Base-by-base conservation (phyloP, 2,797 vertebrate species). In the Gallinago solitaria region DNA sequence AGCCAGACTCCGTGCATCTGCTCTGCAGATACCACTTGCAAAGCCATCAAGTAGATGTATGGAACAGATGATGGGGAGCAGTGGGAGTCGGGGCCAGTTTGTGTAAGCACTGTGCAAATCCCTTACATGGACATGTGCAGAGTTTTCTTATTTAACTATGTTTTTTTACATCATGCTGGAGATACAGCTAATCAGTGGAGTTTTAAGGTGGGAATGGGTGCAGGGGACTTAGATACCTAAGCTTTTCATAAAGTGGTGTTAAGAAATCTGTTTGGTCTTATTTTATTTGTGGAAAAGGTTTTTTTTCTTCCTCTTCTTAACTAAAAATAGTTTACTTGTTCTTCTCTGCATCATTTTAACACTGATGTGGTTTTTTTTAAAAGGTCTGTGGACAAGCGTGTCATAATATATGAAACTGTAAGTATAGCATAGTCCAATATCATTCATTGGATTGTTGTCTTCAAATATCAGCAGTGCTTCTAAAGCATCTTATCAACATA, bases 321-420 rank as follows among this genome's bases (percentile, higher is more conserved):
- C 61, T 59, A 53, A 67, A 68, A 81, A 17, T 27, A 37, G 57
- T 89, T 96, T 65, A 73, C 20, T 41, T 51, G 89, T 70, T 48
- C 59, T 67, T 83, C 21, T 87, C 25, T 79, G 28, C 17, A 57
- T 63, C 23, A 43, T 87, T 94, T 74, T 69, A 76, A 92, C 56
- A 30, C 51, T 2, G 3, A 0, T 89, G 37, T 95, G 59, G 28
- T 68, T 51, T 82, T 71, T 71, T 83, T 94, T 95, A 95, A 81
- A 98, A 99, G 99, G 43, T 99, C 99, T 41, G 98, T 99, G 97
- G 98, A 99, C 98, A 99, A 99, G 95, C 98, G 97, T 21, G 98
- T 99, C 60, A 97, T 98, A 33, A 92, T 99, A 80, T 97, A 98
- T 93, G 98, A 98, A 89, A 97, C 93, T 32, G 99, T 99, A 97